These are phyloP conservation scores for Morinoia aosen DNA, from an alignment of 2,888 invertebrate genomes.

Conservation along the genomic window DNA sequence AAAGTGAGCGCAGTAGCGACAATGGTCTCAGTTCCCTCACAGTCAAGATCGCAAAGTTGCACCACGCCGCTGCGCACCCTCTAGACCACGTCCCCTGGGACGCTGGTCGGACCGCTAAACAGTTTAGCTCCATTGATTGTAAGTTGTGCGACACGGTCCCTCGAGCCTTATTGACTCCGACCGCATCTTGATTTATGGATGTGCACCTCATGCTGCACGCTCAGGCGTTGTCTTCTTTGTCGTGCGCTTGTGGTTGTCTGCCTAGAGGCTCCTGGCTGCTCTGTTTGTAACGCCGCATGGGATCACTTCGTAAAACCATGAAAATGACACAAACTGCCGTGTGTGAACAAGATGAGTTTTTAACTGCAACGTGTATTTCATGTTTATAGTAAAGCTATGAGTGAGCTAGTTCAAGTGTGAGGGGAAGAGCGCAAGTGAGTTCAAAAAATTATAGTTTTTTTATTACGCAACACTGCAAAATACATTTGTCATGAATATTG, in stretches of 20 bases:
- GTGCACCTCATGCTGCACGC: not conserved
- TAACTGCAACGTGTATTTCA: no score
- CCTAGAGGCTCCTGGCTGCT: not conserved
- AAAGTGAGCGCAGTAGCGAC: no score
- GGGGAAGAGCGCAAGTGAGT: no score
- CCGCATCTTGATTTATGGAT: conserved; percentile 36
- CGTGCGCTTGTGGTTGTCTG: not conserved
- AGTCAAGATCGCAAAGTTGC: not conserved
- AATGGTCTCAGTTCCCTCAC: no score
- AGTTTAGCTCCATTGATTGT: conserved; percentile 33
- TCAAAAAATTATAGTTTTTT: no score
- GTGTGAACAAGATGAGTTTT: no score
- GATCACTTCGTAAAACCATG: no score
- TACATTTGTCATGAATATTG: no score
- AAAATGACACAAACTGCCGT: no score
- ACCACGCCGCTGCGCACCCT: not conserved
- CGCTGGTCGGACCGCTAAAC: not conserved
- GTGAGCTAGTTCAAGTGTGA: no score
- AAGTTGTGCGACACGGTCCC: conserved; percentile 35
- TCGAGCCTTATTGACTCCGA: conserved; percentile 34
- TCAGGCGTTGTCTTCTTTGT: not conserved
- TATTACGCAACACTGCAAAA: no score
- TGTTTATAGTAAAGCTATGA: no score
- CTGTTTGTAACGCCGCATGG: not conserved
- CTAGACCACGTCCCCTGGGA: not conserved